Percentiles rank a stretch among this genome's conserved stretches.
phyloP scores from a whole-genome alignment of 2,888 invertebrate genomes.

The Diogma glabrata region DNA sequence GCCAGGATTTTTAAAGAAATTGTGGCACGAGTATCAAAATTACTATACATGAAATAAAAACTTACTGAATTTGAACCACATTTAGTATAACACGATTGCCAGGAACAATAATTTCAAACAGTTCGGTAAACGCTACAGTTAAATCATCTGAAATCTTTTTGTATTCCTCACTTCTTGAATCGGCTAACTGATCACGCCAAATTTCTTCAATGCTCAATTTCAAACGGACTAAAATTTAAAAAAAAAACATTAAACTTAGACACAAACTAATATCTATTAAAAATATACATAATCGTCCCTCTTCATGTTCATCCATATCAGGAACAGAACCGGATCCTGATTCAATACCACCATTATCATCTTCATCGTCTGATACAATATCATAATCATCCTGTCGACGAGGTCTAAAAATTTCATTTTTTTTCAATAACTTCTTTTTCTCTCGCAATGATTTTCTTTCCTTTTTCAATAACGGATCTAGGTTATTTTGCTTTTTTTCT shows the following conservation, averaged over 20 bases:
- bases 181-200: conserved; percentile 10
- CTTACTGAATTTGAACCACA: conserved; percentile 14
- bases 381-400: not conserved
- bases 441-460: no score
- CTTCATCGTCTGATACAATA: not conserved
- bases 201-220: conserved; percentile 4
- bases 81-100: conserved; percentile 5
- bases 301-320: no score
- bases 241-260: no score
- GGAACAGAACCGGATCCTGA: no score
- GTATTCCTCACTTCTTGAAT: conserved; percentile 12
- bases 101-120: conserved; percentile 13
- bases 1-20: no score
- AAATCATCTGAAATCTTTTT: no score
- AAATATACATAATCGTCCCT: no score
- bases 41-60: no score
- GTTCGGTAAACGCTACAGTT: conserved; percentile 5
- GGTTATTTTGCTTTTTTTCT: no score
- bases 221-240: conserved; percentile 12
- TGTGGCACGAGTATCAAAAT: no score
- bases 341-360: not conserved
- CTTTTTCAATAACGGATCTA: no score
- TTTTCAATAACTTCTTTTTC: not conserved
- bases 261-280: no score
- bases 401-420: not conserved